A percentile compares a stretch with the other conserved stretches of the same genome.
Conservation (phyloP, 2,113 vertebrate genomes). For the Carassius gibelio region DNA sequence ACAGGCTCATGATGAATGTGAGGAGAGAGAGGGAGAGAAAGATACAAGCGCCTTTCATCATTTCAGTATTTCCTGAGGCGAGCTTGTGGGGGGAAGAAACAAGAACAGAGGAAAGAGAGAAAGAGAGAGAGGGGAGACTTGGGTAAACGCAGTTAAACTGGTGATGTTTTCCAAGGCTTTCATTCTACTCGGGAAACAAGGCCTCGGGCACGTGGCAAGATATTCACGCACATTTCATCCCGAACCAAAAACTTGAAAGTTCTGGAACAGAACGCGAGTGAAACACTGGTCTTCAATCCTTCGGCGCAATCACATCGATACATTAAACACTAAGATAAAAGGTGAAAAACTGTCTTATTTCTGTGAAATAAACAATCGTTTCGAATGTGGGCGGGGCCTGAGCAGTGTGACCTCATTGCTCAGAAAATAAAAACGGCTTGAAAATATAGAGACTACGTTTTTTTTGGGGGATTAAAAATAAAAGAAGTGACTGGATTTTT, state of each 20-base stretch:
- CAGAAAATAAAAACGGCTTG: no score
- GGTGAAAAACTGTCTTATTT: background rate
- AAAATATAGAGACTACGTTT: no score
- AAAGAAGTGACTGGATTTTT: no score
- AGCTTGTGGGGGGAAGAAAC: constrained; percentile 34
- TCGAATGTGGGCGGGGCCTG: no score
- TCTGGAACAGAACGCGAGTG: constrained; percentile 35
- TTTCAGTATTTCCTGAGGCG: constrained; percentile 59
- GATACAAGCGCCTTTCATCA: constrained; percentile 56
- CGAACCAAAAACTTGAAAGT: constrained; percentile 57
- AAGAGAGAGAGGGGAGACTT: constrained; percentile 5
- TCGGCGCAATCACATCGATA: background rate
- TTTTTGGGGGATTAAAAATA: no score
- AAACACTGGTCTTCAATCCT: constrained; percentile 31
- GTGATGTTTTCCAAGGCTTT: constrained; percentile 51
- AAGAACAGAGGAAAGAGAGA: constrained; percentile 20
- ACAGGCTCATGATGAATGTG: constrained; percentile 58
- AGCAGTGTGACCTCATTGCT: no score
- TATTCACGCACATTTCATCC: constrained; percentile 49
- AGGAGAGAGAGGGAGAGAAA: constrained; percentile 38
- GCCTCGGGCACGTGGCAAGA: constrained; percentile 37
- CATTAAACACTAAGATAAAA: background rate
- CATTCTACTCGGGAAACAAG: constrained; percentile 40
- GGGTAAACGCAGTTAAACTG: constrained; percentile 44
- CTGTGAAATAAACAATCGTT: background rate